These are phyloP conservation scores for Turnix velox DNA, from an alignment of 2,113 vertebrate genomes.

Conservation along the genomic window DNA sequence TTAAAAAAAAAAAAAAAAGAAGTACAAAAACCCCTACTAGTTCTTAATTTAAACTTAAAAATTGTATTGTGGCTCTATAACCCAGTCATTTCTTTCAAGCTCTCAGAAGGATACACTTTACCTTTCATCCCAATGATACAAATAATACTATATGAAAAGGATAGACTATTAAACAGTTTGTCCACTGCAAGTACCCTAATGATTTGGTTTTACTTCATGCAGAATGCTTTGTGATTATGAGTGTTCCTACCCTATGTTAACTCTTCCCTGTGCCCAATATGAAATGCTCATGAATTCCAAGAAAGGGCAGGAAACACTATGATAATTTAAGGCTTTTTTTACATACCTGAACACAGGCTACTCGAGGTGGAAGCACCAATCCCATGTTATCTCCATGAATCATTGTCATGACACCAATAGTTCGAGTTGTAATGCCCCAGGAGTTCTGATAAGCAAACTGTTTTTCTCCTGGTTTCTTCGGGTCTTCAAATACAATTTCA, in stretches of 20 bases:
- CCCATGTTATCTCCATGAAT: constrained; percentile 98
- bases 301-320: not conserved
- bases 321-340: not conserved
- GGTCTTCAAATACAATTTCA: constrained; percentile 95
- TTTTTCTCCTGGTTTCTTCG: constrained; percentile 91
- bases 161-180: not conserved
- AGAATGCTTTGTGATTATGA: not conserved
- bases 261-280: not conserved
- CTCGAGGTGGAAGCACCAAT: constrained; percentile 88
- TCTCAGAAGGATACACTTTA: not conserved
- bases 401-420: constrained; percentile 96
- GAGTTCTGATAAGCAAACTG: constrained; percentile 96
- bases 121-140: not conserved
- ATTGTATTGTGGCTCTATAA: not conserved
- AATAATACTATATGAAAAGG: not conserved
- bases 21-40: too few species aligned
- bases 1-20: not conserved
- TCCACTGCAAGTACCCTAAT: not conserved
- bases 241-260: not conserved
- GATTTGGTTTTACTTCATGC: not conserved
- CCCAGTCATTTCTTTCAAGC: not conserved
- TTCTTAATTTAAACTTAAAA: not conserved
- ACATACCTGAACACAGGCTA: constrained; percentile 91
- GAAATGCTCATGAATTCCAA: not conserved
- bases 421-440: constrained; percentile 95